These are phyloP conservation scores for Ciona savignyi DNA, from an alignment of 23 tunicate species.

Conservation along the genomic window DNA sequence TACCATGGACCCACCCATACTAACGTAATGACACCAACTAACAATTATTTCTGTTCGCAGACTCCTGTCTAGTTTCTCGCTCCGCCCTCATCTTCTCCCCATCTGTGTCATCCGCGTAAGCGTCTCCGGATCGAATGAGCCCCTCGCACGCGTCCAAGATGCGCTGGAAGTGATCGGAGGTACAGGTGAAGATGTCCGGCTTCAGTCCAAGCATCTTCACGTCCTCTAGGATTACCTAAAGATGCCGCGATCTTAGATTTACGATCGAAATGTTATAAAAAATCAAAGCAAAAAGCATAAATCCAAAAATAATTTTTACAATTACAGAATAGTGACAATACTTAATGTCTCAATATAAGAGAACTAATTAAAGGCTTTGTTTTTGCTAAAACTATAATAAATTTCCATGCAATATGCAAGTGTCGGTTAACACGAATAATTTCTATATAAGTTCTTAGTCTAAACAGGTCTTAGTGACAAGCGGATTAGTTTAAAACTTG, in stretches of 20 bases:
- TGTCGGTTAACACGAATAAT: too few species aligned
- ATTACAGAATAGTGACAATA: neutral
- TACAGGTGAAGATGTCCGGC: conserved; percentile 84
- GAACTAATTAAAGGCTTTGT: too few species aligned
- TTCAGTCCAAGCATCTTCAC: conserved; percentile 74
- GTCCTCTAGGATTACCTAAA: conserved; percentile 90
- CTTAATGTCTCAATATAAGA: too few species aligned
- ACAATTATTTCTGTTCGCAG: conserved; percentile 67
- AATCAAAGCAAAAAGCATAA: neutral
- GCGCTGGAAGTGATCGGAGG: conserved; percentile 89
- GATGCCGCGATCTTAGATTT: neutral
- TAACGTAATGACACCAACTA: too few species aligned
- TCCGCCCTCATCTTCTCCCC: conserved; percentile 74
- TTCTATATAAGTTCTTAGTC: too few species aligned
- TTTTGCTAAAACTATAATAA: too few species aligned
- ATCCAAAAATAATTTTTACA: neutral
- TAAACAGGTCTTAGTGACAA: too few species aligned
- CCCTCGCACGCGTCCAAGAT: conserved; percentile 55
- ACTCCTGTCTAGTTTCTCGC: conserved; percentile 49
- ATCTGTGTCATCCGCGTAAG: conserved; percentile 87
- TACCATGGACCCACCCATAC: too few species aligned
- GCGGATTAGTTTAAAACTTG: too few species aligned
- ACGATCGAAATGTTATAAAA: neutral
- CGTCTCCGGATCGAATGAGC: conserved; percentile 74
- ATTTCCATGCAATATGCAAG: too few species aligned